These are phyloP conservation scores for Diarsia brunnea DNA, from an alignment of 2,888 invertebrate species.

Conservation along the genomic window DNA sequence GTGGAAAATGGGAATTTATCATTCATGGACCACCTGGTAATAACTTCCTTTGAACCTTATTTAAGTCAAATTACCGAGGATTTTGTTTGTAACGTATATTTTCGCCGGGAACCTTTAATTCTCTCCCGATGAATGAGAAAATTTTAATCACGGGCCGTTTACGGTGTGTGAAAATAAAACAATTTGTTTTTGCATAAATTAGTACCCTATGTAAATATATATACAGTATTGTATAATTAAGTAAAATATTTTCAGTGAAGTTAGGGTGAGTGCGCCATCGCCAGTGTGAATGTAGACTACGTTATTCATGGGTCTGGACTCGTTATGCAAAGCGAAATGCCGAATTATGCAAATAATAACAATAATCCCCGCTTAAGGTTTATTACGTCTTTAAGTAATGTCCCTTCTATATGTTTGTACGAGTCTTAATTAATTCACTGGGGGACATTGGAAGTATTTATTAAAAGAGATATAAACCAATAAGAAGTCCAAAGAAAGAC, in stretches of 20 bases:
- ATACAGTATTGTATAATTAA: constrained; percentile 48
- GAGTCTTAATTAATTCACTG: constrained; percentile 42
- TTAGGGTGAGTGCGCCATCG: constrained; percentile 69
- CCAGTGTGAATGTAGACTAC: constrained; percentile 73
- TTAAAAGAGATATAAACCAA: not conserved
- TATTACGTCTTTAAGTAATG: constrained; percentile 73
- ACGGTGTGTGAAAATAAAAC: constrained; percentile 34
- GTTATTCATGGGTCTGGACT: constrained; percentile 79
- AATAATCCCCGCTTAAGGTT: constrained; percentile 79
- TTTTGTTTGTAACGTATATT: constrained; percentile 39
- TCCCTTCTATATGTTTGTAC: constrained; percentile 66
- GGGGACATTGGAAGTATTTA: not conserved
- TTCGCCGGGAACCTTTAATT: constrained; percentile 42
- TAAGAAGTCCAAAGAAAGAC: not conserved
- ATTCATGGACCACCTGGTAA: constrained; percentile 71
- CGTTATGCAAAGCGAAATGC: constrained; percentile 83
- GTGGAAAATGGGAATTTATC: constrained; percentile 77
- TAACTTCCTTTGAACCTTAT: constrained; percentile 52
- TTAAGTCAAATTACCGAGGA: constrained; percentile 40
- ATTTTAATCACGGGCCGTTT: constrained; percentile 36
- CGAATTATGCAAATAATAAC: constrained; percentile 84
- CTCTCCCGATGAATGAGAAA: constrained; percentile 34
- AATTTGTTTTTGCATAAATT: constrained; percentile 51
- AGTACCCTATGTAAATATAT: constrained; percentile 49
- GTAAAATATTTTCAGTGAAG: constrained; percentile 60